Evolutionary conservation across 2,888 invertebrate genomes (phyloP), one percentile per base, ranked within the genome.

Genomic region (Eumerus sabulonum): DNA sequence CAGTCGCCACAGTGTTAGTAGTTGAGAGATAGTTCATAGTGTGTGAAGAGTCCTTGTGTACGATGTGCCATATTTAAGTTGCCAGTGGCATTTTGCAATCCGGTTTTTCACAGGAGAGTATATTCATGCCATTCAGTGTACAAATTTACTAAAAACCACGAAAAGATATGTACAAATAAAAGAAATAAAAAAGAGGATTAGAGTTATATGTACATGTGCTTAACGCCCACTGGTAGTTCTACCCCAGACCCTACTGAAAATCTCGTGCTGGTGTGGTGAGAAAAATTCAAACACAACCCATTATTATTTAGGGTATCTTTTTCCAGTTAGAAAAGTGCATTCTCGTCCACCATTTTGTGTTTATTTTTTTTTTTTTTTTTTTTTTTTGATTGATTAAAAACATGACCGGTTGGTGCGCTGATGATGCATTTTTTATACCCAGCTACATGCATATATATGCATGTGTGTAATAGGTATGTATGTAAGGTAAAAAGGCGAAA

Each of bases 261-360:
- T 4, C 3, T 27, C 16, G 57, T 50, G 67, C 48, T 50, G 57
- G 57, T 56, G 56, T 67, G 67, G 67, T 67, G 67, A 67, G 66
- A 50, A 48, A 16, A 57, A 27, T 35, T 35, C 1, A 17, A 27
- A 27, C 27, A 27, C n/a, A n/a, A n/a, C n/a, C n/a, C n/a, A n/a
- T n/a, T n/a, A n/a, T n/a, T 13, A 18, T 17, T 42, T 50, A 40
- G 9, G 2, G 5, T 7, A 27, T 4, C 27, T 38, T 19, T 16
- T 51, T 27, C 19, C 1, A 2, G 13, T 19, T 11, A 12, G 14
- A 44, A 44, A 48, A 48, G 18, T 73, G 66, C 73, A 66, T 48
- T 59, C 51, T 56, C 67, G 81, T 83, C 86, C 86, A 86, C 86
- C 86, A 86, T 86, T 86, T 86, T 86, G 86, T 85, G 86, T 86